Percentiles rank a stretch among this genome's conserved stretches.
phyloP scores from a whole-genome alignment of 2,888 invertebrate genomes.

The Watsonalla binaria region DNA sequence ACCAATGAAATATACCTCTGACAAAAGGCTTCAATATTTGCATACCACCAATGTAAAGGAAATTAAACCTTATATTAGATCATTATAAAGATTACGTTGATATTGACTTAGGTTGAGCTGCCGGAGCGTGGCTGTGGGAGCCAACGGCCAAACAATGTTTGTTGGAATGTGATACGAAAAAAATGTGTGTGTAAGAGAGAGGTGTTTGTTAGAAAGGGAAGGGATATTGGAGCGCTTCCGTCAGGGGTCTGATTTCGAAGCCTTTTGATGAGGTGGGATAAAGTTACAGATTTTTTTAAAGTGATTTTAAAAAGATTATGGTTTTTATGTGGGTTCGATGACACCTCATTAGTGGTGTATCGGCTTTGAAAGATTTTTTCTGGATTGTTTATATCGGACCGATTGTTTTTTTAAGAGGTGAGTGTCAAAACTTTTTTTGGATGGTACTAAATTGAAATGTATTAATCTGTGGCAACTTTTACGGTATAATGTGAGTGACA shows the following conservation, averaged over 20 bases:
- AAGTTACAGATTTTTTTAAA: neutral
- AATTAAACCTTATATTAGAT: slow-evolving; percentile 19
- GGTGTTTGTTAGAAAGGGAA: slow-evolving; percentile 25
- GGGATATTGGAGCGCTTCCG: slow-evolving; percentile 45
- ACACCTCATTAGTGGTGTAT: neutral
- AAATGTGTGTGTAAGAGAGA: slow-evolving; percentile 36
- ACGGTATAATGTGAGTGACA: too few relatives aligned
- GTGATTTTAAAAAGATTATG: neutral
- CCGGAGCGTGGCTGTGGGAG: slow-evolving; percentile 62
- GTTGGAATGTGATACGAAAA: slow-evolving; percentile 65
- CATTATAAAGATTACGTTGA: slow-evolving; percentile 28
- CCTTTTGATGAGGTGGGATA: slow-evolving; percentile 21
- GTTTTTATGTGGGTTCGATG: neutral
- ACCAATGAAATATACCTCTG: slow-evolving; percentile 18
- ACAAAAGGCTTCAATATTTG: slow-evolving; percentile 21
- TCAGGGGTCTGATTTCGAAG: slow-evolving; percentile 17
- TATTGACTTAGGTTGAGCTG: slow-evolving; percentile 25
- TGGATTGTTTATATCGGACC: neutral
- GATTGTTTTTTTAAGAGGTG: too few relatives aligned
- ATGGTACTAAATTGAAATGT: too few relatives aligned
- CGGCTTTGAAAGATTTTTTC: neutral
- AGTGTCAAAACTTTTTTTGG: too few relatives aligned
- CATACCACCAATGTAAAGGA: neutral
- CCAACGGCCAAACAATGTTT: slow-evolving; percentile 52
- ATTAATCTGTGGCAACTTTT: too few relatives aligned